Evolutionary conservation across 2,113 vertebrate species (phyloP), one percentile per base, ranked within the genome.

Genomic region (Rhegmatorhina hoffmannsi): DNA sequence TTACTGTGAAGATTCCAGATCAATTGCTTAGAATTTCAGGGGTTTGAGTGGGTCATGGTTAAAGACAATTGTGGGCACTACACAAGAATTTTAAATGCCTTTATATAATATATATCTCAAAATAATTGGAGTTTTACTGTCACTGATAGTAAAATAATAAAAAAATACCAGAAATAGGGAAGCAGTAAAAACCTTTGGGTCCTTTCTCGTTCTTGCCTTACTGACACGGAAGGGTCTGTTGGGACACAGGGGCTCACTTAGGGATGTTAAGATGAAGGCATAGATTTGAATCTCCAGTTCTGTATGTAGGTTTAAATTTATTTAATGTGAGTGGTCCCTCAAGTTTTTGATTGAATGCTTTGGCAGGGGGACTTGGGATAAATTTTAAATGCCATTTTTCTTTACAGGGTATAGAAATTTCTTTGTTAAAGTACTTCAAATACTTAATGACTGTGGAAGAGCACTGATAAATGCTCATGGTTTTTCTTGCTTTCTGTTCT

Each of bases 381-480:
- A 38, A n/a, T 77, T 83, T 83, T 43, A n/a, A 76, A 44, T 0
- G 0, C 4, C 31, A 11, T 75, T 66, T 87, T 4, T 64, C 20
- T 79, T 94, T 91, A 46, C 36, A 50, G 24, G 20, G 6, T 62
- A 23, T 53, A 76, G 40, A 75, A 84, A 82, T 75, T 69, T 10
- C 46, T 38, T 75, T 60, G n/a, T 81, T 87, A 34, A 76, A n/a
- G 10, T 40, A 11, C 8, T 49, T 92, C 26, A 85, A 80, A 85
- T 80, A 63, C 47, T 59, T 58, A 47, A 67, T 83, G 70, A n/a
- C 5, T 16, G 10, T 26, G 40, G 58, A 92, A 17, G 40, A 79
- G n/a, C 25, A 33, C 38, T 62, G 56, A 72, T 58, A 60, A 75
- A 72, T 55, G 96, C 90, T 95, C 97, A 91, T 24, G 73, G 28